Conservation (phyloP, 2,113 vertebrate genomes). For the Ifrita kowaldi region DNA sequence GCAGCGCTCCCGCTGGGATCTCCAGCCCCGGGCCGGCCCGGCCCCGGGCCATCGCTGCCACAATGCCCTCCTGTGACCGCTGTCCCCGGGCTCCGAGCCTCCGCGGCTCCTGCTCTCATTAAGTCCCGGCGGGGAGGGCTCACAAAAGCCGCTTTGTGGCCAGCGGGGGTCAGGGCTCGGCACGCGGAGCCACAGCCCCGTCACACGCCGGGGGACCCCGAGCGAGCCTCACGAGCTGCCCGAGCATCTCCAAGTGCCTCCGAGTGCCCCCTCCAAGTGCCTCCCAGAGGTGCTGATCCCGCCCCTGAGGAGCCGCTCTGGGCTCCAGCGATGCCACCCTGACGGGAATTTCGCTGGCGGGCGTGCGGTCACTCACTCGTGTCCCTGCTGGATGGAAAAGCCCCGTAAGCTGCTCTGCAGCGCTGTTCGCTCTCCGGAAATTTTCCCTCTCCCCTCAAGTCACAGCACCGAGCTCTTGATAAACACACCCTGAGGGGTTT, state of each 20-base stretch:
- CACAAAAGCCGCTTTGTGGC: constrained; percentile 63
- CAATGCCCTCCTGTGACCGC: not conserved
- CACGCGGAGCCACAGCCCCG: not conserved
- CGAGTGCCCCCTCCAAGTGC: not conserved
- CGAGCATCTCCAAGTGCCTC: not conserved
- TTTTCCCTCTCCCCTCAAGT: not conserved
- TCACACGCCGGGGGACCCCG: not conserved
- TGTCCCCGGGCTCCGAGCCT: constrained; percentile 23
- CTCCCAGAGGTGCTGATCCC: not conserved
- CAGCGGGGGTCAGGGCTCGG: not conserved
- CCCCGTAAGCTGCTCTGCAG: not conserved
- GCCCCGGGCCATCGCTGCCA: not conserved
- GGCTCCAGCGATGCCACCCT: not conserved
- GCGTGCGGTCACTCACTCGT: not conserved
- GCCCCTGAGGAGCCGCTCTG: not conserved
- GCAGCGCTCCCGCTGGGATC: not conserved
- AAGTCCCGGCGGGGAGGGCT: constrained; percentile 13
- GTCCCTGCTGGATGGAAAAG: constrained; percentile 3
- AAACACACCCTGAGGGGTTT: not conserved
- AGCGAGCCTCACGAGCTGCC: not conserved
- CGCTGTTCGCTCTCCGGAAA: not conserved
- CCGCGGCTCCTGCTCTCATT: constrained; percentile 22
- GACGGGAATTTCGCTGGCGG: not conserved
- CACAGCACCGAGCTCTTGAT: not conserved
- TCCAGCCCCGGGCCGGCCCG: not conserved